phyloP scores from a whole-genome alignment of 2,888 invertebrate genomes.

The Melinaea menophilus region DNA sequence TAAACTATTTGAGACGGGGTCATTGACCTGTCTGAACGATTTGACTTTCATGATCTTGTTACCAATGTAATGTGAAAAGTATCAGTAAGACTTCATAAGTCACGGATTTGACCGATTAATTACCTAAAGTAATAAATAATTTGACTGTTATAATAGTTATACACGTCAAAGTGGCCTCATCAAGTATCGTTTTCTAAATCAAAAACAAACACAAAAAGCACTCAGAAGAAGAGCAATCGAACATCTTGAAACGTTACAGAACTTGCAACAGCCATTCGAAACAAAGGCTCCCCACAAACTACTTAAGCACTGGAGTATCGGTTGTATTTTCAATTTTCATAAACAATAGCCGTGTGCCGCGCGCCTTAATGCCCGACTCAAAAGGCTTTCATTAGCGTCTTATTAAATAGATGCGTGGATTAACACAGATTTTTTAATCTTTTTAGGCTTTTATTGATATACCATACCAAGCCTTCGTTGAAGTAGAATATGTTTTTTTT shows the following conservation, averaged over 20 bases:
- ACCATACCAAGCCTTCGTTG: background rate
- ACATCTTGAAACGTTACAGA: constrained; percentile 35
- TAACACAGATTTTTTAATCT: background rate
- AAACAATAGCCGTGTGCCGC: constrained; percentile 40
- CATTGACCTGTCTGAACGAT: constrained; percentile 10
- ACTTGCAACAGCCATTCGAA: constrained; percentile 41
- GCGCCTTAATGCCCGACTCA: constrained; percentile 30
- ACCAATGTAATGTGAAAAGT: no score
- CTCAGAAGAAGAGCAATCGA: constrained; percentile 42
- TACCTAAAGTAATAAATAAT: no score
- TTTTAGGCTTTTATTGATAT: background rate
- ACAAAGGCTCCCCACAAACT: constrained; percentile 54
- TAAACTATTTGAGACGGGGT: constrained; percentile 24
- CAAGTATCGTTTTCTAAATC: constrained; percentile 31
- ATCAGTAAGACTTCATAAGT: no score
- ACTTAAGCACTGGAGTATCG: constrained; percentile 54
- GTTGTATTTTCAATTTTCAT: constrained; percentile 50
- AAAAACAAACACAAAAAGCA: constrained; percentile 39
- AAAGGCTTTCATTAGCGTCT: constrained; percentile 41
- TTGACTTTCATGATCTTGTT: no score
- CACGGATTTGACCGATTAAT: no score
- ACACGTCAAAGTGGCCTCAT: background rate
- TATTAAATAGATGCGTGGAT: constrained; percentile 31
- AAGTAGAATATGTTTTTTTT: no score
- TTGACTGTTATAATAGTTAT: no score